Evolutionary conservation across 2,888 invertebrate genomes (phyloP), one percentile per base, ranked within the genome.

Genomic region (Melanotus villosus): DNA sequence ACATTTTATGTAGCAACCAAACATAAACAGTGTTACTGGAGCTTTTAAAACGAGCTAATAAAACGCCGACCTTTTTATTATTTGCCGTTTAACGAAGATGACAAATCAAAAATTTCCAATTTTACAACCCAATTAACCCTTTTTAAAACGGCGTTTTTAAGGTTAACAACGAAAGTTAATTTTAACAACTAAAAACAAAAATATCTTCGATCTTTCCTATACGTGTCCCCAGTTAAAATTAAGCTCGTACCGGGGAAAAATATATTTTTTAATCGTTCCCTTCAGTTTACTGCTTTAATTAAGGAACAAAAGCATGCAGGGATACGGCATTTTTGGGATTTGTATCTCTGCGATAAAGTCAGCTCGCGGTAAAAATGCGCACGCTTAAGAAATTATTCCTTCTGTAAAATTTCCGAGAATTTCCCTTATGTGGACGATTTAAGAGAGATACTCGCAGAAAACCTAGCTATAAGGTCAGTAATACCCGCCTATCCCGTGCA

Each of bases 401-500:
- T 59, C 34, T 52, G 32, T 32, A 52, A 52, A 32, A 32, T 58
- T 62, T 23, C 12, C 12, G 38, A 12, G 36, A 50, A 62, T 50
- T 52, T 62, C 23, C 45, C 50, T 62, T 50, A 38, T 34, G 52
- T 30, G 50, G 41, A 38, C 50, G 7, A 50, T 47, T 60, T 38
- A 56, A 30, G 21, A 18, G 26, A 52, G 43, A 56, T 41, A 56
- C 30, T 56, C 56, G 45, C 41, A 64, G 56, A 56, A 56, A 64
- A 56, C 43, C 56, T 41, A n/a, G 41, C 45, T 32, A 41, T 56
- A 54, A 56, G 64, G 64, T 64, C 64, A 64, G 56, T 64, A 32
- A 38, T 64, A 43, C 64, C 64, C 64, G 64, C 64, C 64, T 64
- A 64, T 64, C 41, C 64, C 64, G 38, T 64, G 64, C 64, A 54